Percentiles rank a stretch among this genome's conserved stretches.
Evolutionary conservation across 2,113 vertebrate genomes (phyloP).

Genomic region (Conger conger): DNA sequence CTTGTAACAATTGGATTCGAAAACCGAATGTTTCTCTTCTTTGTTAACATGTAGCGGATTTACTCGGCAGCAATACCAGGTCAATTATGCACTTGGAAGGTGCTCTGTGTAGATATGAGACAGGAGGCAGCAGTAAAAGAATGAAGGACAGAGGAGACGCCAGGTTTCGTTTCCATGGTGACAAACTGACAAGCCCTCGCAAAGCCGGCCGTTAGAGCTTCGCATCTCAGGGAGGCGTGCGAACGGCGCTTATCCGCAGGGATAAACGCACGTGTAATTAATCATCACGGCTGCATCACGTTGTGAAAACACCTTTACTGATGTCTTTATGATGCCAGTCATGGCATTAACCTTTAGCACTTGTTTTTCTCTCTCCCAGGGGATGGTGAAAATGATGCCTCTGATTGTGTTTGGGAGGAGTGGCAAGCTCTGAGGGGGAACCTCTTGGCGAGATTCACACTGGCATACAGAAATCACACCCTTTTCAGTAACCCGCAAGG

Average conservation of each 20-base stretch:
- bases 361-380: slow-evolving; percentile 9
- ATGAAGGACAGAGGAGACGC: slow-evolving; percentile 20
- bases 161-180: neutral
- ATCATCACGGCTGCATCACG: neutral
- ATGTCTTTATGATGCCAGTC: neutral
- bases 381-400: neutral
- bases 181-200: neutral
- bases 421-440: neutral
- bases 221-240: slow-evolving; percentile 10
- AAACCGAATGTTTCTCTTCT: slow-evolving; percentile 21
- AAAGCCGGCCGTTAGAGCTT: neutral
- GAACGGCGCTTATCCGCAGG: slow-evolving; percentile 26
- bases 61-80: neutral
- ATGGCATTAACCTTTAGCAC: neutral
- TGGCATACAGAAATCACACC: neutral
- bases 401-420: slow-evolving; percentile 11
- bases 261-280: neutral
- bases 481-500: neutral
- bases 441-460: neutral
- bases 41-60: slow-evolving; percentile 22
- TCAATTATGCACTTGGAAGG: slow-evolving; percentile 21
- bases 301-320: neutral
- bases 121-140: neutral
- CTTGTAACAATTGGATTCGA: slow-evolving; percentile 42
- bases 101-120: slow-evolving; percentile 27